Conservation (phyloP, 2,797 vertebrate genomes). For the Lepus oiostolus region DNA sequence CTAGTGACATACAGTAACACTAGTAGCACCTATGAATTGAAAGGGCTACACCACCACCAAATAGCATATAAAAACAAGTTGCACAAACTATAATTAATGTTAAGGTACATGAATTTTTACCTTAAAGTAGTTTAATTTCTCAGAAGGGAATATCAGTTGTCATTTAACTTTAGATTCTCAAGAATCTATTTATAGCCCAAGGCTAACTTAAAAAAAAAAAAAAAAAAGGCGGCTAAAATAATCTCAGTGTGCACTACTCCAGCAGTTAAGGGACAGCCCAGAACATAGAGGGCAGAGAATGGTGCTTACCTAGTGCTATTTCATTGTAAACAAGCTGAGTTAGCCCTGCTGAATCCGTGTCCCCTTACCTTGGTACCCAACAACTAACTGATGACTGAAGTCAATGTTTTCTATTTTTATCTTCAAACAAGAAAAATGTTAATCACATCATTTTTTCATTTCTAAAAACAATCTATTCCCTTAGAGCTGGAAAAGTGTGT, state of each 20-base stretch:
- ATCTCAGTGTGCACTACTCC: constrained; percentile 35
- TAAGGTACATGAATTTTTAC: constrained; percentile 17
- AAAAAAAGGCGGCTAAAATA: constrained; percentile 45
- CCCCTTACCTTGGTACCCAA: neutral
- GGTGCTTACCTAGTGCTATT: constrained; percentile 61
- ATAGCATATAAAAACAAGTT: neutral
- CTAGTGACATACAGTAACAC: neutral
- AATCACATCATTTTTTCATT: constrained; percentile 57
- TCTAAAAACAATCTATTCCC: neutral
- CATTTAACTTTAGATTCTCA: constrained; percentile 57
- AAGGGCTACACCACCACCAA: neutral
- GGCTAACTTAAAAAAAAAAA: neutral
- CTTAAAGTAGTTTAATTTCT: constrained; percentile 44
- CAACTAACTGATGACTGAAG: constrained; percentile 33
- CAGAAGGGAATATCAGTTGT: constrained; percentile 34
- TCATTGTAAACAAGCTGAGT: constrained; percentile 52
- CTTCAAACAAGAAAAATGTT: constrained; percentile 57
- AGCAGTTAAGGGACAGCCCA: constrained; percentile 78
- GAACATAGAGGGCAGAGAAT: constrained; percentile 22
- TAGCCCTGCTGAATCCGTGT: neutral
- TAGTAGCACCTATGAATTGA: neutral
- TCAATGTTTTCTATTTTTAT: constrained; percentile 75
- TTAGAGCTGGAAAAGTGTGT: neutral
- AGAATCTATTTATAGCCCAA: constrained; percentile 68
- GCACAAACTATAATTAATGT: constrained; percentile 11